Conservation (phyloP, 2,797 vertebrate species). For the Gallirallus australis region DNA sequence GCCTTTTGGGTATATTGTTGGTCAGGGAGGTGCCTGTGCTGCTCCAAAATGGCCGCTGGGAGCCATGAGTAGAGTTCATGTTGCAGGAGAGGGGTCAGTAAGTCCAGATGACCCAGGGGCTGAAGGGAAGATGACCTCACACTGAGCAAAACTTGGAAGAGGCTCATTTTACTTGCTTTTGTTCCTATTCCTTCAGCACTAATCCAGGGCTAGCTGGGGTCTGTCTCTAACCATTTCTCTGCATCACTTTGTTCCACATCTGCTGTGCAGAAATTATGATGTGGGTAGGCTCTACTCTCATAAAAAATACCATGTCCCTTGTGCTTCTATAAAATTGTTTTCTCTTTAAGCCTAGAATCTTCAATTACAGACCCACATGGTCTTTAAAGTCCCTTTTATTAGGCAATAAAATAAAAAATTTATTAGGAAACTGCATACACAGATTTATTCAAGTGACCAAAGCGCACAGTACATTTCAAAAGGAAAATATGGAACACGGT, state of each 20-base stretch:
- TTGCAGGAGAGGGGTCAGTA: fast-evolving
- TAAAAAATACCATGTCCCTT: constrained; percentile 19
- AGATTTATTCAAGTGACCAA: constrained; percentile 38
- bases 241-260: not conserved
- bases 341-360: constrained; percentile 15
- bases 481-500: constrained; percentile 61
- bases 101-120: not conserved
- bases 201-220: not conserved
- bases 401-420: constrained; percentile 53
- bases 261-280: constrained; percentile 30
- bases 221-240: not conserved
- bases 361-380: constrained; percentile 24
- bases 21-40: not conserved
- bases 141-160: not conserved
- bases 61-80: not conserved
- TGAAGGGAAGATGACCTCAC: not conserved
- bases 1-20: fast-evolving
- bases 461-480: constrained; percentile 12
- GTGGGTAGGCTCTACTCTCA: not conserved
- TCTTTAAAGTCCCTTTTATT: constrained; percentile 47
- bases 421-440: constrained; percentile 26
- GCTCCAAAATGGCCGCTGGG: fast-evolving
- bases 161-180: not conserved
- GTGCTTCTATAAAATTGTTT: constrained; percentile 31
- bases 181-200: not conserved